phyloP scores from a whole-genome alignment of 2,888 invertebrate species.

The Heteromurus nitidus region DNA sequence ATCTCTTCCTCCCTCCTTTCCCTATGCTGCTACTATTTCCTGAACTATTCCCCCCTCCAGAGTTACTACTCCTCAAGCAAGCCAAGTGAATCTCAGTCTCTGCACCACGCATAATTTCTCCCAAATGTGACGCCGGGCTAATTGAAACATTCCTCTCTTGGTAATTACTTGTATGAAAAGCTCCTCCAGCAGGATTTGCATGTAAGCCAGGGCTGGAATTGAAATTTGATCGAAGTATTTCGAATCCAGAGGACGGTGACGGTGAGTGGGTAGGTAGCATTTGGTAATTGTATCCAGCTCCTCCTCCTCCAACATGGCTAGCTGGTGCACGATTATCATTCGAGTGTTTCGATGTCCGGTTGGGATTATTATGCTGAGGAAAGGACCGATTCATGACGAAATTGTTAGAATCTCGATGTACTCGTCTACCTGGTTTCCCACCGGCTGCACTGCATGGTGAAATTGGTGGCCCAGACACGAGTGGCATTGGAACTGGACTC shows the following conservation, averaged over 20 bases:
- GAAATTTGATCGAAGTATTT: neutral
- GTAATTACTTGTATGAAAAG: constrained; percentile 22
- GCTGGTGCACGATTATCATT: constrained; percentile 28
- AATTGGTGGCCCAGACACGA: constrained; percentile 9
- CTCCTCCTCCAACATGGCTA: too few relatives aligned
- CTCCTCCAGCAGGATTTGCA: neutral
- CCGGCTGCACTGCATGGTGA: neutral
- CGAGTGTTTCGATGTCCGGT: constrained; percentile 30
- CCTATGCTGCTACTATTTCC: constrained; percentile 25
- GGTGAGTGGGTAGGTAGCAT: neutral
- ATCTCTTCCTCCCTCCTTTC: constrained; percentile 61
- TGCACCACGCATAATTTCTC: constrained; percentile 4
- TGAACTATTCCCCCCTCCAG: constrained; percentile 40
- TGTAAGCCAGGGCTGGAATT: neutral
- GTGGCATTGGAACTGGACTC: constrained; percentile 23
- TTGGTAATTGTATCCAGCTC: constrained; percentile 9
- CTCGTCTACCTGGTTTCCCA: constrained; percentile 19
- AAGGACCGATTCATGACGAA: constrained; percentile 22
- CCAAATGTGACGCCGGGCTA: constrained; percentile 5
- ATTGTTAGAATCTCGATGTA: constrained; percentile 20
- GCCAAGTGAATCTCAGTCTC: constrained; percentile 26
- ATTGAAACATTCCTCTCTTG: constrained; percentile 21
- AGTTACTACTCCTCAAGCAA: neutral
- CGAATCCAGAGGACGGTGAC: constrained; percentile 12
- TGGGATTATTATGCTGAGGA: constrained; percentile 17